Conservation (phyloP, 2,888 invertebrate genomes). For the Andrena chrysosceles region DNA sequence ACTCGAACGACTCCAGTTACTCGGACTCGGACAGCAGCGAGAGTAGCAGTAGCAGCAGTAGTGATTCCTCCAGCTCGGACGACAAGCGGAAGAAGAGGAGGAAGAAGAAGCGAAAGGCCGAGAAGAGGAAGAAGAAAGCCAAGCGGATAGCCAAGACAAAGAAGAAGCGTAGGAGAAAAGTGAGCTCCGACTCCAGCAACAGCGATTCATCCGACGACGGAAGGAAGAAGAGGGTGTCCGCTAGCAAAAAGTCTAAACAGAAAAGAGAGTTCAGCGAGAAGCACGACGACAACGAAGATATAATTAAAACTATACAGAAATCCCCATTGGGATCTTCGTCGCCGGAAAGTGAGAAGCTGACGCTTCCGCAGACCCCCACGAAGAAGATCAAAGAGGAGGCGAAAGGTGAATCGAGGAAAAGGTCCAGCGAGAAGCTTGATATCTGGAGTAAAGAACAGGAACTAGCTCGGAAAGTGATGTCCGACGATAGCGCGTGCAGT, state of each 20-base stretch:
- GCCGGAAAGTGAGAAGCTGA: constrained; percentile 30
- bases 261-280: constrained; percentile 32
- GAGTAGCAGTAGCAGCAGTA: constrained; percentile 76
- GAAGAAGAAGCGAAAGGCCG: constrained; percentile 65
- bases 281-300: constrained; percentile 38
- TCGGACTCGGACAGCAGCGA: constrained; percentile 78
- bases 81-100: constrained; percentile 71
- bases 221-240: constrained; percentile 48
- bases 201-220: constrained; percentile 77
- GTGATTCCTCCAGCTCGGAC: constrained; percentile 76
- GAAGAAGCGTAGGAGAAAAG: constrained; percentile 76
- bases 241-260: constrained; percentile 53
- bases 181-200: constrained; percentile 77
- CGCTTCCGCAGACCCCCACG: constrained; percentile 19
- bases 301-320: constrained; percentile 45
- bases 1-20: constrained; percentile 69
- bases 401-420: constrained; percentile 24
- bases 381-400: constrained; percentile 65
- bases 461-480: constrained; percentile 26
- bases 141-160: constrained; percentile 73
- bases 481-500: constrained; percentile 8
- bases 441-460: constrained; percentile 52
- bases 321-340: constrained; percentile 39
- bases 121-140: constrained; percentile 76
- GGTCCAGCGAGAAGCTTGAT: constrained; percentile 42